phyloP scores from a whole-genome alignment of 2,888 invertebrate genomes.

The Hypena proboscidalis region DNA sequence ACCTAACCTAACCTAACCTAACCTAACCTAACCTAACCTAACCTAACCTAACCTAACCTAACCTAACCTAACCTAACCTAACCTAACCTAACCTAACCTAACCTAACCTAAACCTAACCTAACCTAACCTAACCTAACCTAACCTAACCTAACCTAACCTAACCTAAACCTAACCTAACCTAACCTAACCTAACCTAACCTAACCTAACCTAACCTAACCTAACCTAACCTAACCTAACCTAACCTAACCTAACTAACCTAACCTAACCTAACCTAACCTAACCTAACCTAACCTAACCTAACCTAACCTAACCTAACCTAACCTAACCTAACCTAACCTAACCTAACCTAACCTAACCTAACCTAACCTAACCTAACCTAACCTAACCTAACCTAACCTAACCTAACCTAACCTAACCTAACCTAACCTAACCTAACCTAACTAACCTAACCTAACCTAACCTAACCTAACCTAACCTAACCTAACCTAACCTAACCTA shows the following conservation, averaged over 20 bases:
- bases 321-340: conserved; percentile 13
- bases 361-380: conserved; percentile 16
- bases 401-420: conserved; percentile 16
- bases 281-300: conserved; percentile 16
- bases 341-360: conserved; percentile 16
- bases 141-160: conserved; percentile 14
- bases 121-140: conserved; percentile 7
- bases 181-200: conserved; percentile 14
- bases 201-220: conserved; percentile 14
- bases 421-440: conserved; percentile 10
- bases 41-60: conserved; percentile 6
- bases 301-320: conserved; percentile 15
- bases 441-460: conserved; percentile 16
- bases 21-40: conserved; percentile 10
- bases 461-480: conserved; percentile 13
- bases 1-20: conserved; percentile 14
- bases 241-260: conserved; percentile 15
- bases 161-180: conserved; percentile 15
- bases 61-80: conserved; percentile 13
- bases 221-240: conserved; percentile 12
- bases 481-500: conserved; percentile 11
- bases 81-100: conserved; percentile 7
- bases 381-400: conserved; percentile 16
- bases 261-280: conserved; percentile 16
- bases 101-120: conserved; percentile 5